These are phyloP conservation scores for Rhyacophila brunnea DNA, from an alignment of 1,140 invertebrate species.

Conservation along the genomic window DNA sequence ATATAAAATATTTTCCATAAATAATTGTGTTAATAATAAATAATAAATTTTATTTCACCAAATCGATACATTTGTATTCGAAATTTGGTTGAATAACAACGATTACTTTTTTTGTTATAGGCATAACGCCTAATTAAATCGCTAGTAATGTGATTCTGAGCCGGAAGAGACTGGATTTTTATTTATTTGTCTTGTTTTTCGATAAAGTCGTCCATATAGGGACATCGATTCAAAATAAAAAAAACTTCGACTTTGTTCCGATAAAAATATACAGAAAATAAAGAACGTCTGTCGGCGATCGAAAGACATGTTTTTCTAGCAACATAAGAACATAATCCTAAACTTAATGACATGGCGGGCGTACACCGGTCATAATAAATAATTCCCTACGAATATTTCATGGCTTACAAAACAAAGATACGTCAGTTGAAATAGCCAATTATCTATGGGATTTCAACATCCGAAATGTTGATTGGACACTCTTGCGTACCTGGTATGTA, in stretches of 20 bases:
- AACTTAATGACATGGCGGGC: constrained; percentile 24
- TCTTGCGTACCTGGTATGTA: constrained; percentile 2
- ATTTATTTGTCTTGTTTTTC: background rate
- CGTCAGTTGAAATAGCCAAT: constrained; percentile 19
- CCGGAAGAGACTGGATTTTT: too few relatives aligned
- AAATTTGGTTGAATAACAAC: too few relatives aligned
- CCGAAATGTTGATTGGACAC: background rate
- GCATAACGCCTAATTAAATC: too few relatives aligned
- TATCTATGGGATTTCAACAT: constrained; percentile 20
- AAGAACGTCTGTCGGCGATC: constrained; percentile 5
- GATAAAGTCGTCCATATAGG: constrained; percentile 9
- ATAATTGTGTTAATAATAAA: too few relatives aligned
- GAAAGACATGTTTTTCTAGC: constrained; percentile 6
- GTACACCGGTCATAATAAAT: constrained; percentile 28
- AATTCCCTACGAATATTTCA: constrained; percentile 26
- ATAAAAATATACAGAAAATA: constrained; percentile 4
- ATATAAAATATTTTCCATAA: too few relatives aligned
- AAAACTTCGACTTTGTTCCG: background rate
- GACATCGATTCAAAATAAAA: constrained; percentile 8
- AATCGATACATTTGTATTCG: too few relatives aligned
- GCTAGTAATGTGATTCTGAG: too few relatives aligned
- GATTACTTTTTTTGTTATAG: too few relatives aligned
- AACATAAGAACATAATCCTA: constrained; percentile 26
- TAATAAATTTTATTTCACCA: background rate
- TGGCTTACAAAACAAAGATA: constrained; percentile 22